Base-by-base conservation (phyloP, 1,140 invertebrate species). In the Mercenaria mercenaria region DNA sequence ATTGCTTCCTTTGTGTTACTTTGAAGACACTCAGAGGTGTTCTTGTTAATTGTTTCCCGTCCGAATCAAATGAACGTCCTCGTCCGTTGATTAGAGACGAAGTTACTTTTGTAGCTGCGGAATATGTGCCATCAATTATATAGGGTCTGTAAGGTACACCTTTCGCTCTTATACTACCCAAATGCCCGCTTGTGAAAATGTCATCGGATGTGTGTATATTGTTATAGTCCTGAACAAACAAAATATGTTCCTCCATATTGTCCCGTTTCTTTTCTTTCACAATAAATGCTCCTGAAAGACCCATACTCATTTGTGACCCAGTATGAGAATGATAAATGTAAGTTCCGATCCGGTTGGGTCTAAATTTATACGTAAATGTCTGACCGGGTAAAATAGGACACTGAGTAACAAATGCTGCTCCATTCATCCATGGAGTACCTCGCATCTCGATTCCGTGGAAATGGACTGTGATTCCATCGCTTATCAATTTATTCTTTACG, bases 391-490 rank as follows among this genome's bases (percentile, higher is more conserved):
- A 96, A 93, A 99, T 99, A 4, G 98, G 98, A 96, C 98, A 99
- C 95, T 99, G 98, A 98, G 98, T 98, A 15, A 99, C 97, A 88
- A 97, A 98, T 11, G 98, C 98, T 41, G 98, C 98, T 52, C 98
- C 98, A 94, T 99, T 98, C 95, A 98, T 98, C 95, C 98, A 98
- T 92, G 98, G 98, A 8, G 97, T 97, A 67, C 97, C 97, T 59
- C 97, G 96, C 96, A 98, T 98, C 95, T 97, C 97, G 64, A 99
- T 96, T 98, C n/a, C 98, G 80, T 98, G 97, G 98, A 98, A 99
- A 96, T 99, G 98, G 85, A 99, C 97, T 0, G 97, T 97, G 0
- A 98, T 97, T 94, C 97, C 97, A 96, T 98, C 97, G 91, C 97
- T 91, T 98, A 97, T 97, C 95, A 98, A 97, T 81, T 97, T 97